Evolutionary conservation across 1,140 invertebrate species (phyloP).

Genomic region (Drosophila asahinai): DNA sequence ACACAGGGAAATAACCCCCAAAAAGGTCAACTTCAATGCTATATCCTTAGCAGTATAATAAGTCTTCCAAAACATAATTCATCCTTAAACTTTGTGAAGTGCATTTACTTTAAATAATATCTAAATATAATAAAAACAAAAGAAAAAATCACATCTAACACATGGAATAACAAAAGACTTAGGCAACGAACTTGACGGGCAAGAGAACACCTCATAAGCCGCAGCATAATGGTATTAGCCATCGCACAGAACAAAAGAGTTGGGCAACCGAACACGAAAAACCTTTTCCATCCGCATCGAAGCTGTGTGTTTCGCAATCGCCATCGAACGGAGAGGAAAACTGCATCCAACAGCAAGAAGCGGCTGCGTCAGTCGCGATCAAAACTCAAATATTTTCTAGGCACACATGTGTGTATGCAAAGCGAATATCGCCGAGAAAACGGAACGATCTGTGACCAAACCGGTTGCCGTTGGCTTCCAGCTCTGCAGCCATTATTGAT

Average conservation of each 20-base stretch:
- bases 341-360: slow-evolving; percentile 32
- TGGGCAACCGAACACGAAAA: slow-evolving; percentile 28
- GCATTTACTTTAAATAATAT: not conserved
- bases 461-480: slow-evolving; percentile 49
- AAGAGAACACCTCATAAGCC: slow-evolving; percentile 13
- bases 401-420: slow-evolving; percentile 49
- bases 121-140: not conserved
- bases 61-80: not conserved
- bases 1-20: not conserved
- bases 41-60: too few relatives aligned
- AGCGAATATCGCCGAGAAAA: slow-evolving; percentile 52
- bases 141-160: not conserved
- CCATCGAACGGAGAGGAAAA: slow-evolving; percentile 39
- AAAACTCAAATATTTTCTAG: slow-evolving; percentile 66
- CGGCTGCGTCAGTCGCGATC: slow-evolving; percentile 43
- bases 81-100: not conserved
- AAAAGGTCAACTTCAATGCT: not conserved
- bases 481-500: slow-evolving; percentile 61
- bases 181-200: slow-evolving; percentile 69
- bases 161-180: slow-evolving; percentile 64
- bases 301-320: slow-evolving; percentile 60
- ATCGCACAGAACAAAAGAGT: slow-evolving; percentile 52
- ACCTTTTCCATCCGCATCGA: slow-evolving; percentile 43
- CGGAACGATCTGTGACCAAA: slow-evolving; percentile 47
- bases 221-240: slow-evolving; percentile 7